These are phyloP conservation scores for Seriola quinqueradiata DNA, from an alignment of 2,113 vertebrate species.

Conservation along the genomic window DNA sequence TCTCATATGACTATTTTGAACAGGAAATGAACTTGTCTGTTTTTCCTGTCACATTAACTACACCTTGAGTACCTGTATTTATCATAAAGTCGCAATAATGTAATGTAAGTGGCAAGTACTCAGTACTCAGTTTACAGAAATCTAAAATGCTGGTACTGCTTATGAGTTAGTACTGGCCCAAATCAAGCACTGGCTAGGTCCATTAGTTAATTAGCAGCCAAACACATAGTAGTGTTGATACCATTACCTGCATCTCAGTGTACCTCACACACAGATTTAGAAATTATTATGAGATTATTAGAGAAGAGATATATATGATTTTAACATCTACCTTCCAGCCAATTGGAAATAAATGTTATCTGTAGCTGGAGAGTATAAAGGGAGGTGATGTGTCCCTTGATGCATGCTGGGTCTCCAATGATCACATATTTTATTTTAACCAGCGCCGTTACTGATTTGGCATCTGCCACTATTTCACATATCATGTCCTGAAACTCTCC, in stretches of 20 bases:
- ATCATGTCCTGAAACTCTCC: not conserved
- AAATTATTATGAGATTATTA: not conserved
- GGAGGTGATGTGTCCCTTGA: slow-evolving; percentile 21
- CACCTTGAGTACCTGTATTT: not conserved
- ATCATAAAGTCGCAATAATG: not conserved
- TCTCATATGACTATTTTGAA: not conserved
- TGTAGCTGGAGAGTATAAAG: not conserved
- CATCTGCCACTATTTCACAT: not conserved
- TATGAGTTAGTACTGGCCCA: not conserved
- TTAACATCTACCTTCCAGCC: not conserved
- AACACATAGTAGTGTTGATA: not conserved
- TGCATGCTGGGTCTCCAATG: not conserved
- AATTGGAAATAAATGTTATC: not conserved
- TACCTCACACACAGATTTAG: not conserved
- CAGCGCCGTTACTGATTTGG: not conserved
- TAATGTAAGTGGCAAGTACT: not conserved
- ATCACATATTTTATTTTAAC: slow-evolving; percentile 12
- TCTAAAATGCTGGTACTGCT: not conserved
- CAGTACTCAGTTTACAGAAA: not conserved
- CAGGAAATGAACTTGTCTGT: too few species aligned
- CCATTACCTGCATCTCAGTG: not conserved
- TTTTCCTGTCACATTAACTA: too few species aligned
- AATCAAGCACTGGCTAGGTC: not conserved
- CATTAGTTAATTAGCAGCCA: too few species aligned
- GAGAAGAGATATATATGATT: not conserved